A percentile compares a stretch with the other conserved stretches of the same genome.
These are phyloP conservation scores for Aegotheles bennettii DNA, from an alignment of 2,113 vertebrate species.

Conservation along the genomic window DNA sequence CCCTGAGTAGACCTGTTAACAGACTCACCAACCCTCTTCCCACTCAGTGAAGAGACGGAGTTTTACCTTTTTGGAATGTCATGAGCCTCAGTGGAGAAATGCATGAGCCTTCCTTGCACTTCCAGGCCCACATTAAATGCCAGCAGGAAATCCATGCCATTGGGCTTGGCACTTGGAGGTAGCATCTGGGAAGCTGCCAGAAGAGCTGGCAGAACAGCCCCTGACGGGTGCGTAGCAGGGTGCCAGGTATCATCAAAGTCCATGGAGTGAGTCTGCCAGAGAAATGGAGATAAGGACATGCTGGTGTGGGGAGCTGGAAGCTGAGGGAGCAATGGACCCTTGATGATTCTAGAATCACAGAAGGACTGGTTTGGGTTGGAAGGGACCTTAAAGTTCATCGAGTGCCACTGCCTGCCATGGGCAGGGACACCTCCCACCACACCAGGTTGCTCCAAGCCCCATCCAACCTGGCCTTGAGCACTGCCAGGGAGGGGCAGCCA, in stretches of 20 bases:
- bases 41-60: fast-evolving
- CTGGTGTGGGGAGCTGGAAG: background rate
- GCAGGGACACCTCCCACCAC: too few relatives aligned
- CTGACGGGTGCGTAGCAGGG: slow-evolving; percentile 87
- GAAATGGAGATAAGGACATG: background rate
- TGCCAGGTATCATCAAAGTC: slow-evolving; percentile 92
- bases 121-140: slow-evolving; percentile 87
- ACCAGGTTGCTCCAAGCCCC: too few relatives aligned
- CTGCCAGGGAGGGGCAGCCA: too few relatives aligned
- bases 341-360: background rate
- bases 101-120: slow-evolving; percentile 86
- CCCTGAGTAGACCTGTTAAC: background rate
- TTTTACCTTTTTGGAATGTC: slow-evolving; percentile 85
- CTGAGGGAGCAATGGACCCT: background rate
- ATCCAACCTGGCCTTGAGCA: too few relatives aligned
- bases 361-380: too few relatives aligned
- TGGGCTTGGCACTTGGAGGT: slow-evolving; percentile 74
- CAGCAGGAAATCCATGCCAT: slow-evolving; percentile 79
- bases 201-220: slow-evolving; percentile 84
- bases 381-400: too few relatives aligned
- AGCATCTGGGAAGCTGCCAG: slow-evolving; percentile 84
- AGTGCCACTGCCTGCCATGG: too few relatives aligned
- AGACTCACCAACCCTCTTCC: background rate
- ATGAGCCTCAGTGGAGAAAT: slow-evolving; percentile 83
- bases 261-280: slow-evolving; percentile 83